Base-by-base conservation (phyloP, 2,888 invertebrate genomes). In the Plutella xylostella region DNA sequence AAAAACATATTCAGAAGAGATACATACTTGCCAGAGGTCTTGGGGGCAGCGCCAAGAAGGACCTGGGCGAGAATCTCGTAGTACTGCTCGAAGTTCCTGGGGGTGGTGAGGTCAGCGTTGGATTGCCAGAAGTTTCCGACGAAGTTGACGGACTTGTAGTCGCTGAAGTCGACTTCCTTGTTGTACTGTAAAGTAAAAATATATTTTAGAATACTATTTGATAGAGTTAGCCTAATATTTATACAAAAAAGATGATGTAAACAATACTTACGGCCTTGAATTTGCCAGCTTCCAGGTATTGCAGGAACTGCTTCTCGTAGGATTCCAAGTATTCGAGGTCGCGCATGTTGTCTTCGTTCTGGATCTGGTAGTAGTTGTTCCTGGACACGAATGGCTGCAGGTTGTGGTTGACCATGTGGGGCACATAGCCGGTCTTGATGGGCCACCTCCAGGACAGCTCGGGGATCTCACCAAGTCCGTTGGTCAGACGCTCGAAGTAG, bases 401-500 rank as follows among this genome's bases (percentile, higher is more conserved):
- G 12, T 17, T 28, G 43, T 51, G 53, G 17, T 55, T 51, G 18
- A 55, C 51, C 50, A 65, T 60, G 48, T 75, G 68, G 1, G 92
- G 88, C 44, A 87, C 83, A 68, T 85, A 91, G 6, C 87, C 87
- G 45, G 80, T 72, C 55, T 82, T 66, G 43, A 87, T 64, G 45
- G 74, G 69, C 39, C 67, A 60, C 50, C 73, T 70, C 80, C 86
- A 88, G n/a, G 88, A 84, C 60, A 90, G 86, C 25, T 74, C 65
- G 14, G 74, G 68, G 51, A 88, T 85, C 35, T 87, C 85, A 11
- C 85, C 86, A 42, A 87, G 67, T 42, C 84, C 86, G 56, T 88
- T 85, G 33, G 88, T 84, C 33, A 89, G 72, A 65, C 90, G 87
- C 65, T 90, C 89, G 60, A 89, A 69, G 61, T 89, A 87, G 70